phyloP scores from a whole-genome alignment of 2,113 vertebrate genomes.

The Pseudolaguvia tuberculata region DNA sequence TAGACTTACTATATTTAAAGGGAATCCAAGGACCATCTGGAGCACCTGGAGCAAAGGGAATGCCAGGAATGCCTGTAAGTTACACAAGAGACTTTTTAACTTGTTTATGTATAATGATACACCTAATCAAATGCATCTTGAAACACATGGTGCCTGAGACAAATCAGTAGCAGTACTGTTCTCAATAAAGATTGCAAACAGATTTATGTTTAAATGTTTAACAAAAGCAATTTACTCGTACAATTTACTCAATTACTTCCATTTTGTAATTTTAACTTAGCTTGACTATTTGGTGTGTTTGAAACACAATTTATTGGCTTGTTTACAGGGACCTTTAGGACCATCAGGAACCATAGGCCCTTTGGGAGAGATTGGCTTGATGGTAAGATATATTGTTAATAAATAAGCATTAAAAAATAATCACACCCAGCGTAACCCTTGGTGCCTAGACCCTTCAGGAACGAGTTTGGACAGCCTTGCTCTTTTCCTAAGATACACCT shows the following conservation, averaged over 20 bases:
- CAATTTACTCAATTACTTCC: background rate
- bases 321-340: slow-evolving; percentile 79
- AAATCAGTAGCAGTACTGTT: background rate
- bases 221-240: background rate
- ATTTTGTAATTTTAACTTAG: slow-evolving; percentile 2
- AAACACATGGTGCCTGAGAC: background rate
- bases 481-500: too few species aligned
- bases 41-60: slow-evolving; percentile 85
- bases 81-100: slow-evolving; percentile 42
- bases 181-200: background rate
- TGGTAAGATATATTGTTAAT: slow-evolving; percentile 64
- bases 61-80: slow-evolving; percentile 82
- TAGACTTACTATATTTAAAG: slow-evolving; percentile 65
- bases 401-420: background rate
- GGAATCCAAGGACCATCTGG: slow-evolving; percentile 86
- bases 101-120: background rate
- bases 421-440: background rate
- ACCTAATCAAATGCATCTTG: background rate
- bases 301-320: slow-evolving; percentile 20
- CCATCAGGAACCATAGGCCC: slow-evolving; percentile 75
- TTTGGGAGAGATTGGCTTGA: slow-evolving; percentile 81
- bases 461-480: too few species aligned
- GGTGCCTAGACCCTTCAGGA: too few species aligned
- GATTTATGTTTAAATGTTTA: background rate
- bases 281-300: background rate